A percentile compares a stretch with the other conserved stretches of the same genome.
Conservation (phyloP, 2,113 vertebrate genomes). For the Megaleporinus macrocephalus region DNA sequence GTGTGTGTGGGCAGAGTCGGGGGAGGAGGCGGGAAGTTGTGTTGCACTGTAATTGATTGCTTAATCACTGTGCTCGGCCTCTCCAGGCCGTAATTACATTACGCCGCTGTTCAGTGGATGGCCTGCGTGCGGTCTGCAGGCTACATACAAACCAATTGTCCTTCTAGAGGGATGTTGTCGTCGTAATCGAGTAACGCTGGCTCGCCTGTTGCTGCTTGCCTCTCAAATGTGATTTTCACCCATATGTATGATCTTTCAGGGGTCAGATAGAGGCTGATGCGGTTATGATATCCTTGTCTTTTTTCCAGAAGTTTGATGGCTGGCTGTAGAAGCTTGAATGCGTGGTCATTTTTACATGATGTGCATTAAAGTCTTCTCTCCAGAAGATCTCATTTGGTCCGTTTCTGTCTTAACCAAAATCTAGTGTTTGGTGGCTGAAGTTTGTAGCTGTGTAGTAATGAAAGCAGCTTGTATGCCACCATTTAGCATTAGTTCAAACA, state of each 20-base stretch:
- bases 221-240: slow-evolving; percentile 39
- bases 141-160: slow-evolving; percentile 40
- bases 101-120: slow-evolving; percentile 38
- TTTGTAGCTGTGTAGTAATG: too few species aligned
- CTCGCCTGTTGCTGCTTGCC: slow-evolving; percentile 36
- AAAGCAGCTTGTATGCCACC: too few species aligned
- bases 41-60: slow-evolving; percentile 57
- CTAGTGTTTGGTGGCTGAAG: too few species aligned
- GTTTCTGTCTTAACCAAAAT: too few species aligned
- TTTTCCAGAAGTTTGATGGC: neutral
- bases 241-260: slow-evolving; percentile 34
- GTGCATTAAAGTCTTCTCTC: neutral
- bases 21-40: slow-evolving; percentile 41
- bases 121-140: slow-evolving; percentile 29
- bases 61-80: slow-evolving; percentile 53
- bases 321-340: neutral
- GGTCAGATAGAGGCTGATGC: slow-evolving; percentile 45
- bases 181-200: slow-evolving; percentile 47
- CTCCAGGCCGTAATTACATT: slow-evolving; percentile 56
- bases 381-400: too few species aligned
- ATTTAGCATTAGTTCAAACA: too few species aligned
- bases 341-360: neutral
- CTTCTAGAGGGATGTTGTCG: slow-evolving; percentile 36
- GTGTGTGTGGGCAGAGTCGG: slow-evolving; percentile 7
- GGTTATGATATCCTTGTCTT: slow-evolving; percentile 16